phyloP scores from a whole-genome alignment of 2,888 invertebrate species.

The Lochmaea crataegi region DNA sequence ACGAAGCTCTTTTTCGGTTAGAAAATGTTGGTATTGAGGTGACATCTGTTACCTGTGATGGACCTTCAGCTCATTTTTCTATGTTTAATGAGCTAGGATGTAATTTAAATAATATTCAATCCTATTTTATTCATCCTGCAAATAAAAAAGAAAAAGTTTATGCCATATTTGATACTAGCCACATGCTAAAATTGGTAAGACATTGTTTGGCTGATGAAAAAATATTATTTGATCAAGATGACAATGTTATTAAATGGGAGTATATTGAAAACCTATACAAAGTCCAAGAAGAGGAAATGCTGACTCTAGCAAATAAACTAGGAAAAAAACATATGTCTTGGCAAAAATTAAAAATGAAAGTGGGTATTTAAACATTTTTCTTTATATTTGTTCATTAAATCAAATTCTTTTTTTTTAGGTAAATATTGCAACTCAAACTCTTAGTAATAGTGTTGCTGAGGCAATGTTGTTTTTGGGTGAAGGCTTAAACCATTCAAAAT shows the following conservation, averaged over 20 bases:
- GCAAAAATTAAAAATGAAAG: slow-evolving; percentile 42
- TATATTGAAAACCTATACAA: slow-evolving; percentile 28
- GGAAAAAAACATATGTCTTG: slow-evolving; percentile 36
- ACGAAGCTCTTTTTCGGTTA: slow-evolving; percentile 35
- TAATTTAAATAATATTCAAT: not conserved
- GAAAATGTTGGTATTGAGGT: slow-evolving; percentile 31
- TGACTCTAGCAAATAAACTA: slow-evolving; percentile 36
- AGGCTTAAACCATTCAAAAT: slow-evolving; percentile 30
- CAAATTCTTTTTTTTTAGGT: slow-evolving; percentile 34
- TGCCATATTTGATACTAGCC: slow-evolving; percentile 30
- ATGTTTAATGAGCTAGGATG: slow-evolving; percentile 35
- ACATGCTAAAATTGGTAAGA: slow-evolving; percentile 28
- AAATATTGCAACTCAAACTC: slow-evolving; percentile 40
- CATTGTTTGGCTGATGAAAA: not conserved
- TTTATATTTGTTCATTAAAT: slow-evolving; percentile 3
- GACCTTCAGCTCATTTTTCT: slow-evolving; percentile 34
- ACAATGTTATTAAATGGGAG: not conserved
- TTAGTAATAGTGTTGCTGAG: slow-evolving; percentile 41
- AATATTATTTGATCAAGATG: slow-evolving; percentile 1
- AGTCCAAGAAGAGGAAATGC: slow-evolving; percentile 31
- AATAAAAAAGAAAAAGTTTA: slow-evolving; percentile 19
- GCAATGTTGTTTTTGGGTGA: slow-evolving; percentile 32
- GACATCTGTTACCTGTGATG: slow-evolving; percentile 45
- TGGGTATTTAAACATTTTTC: slow-evolving; percentile 22
- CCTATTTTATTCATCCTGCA: not conserved